Evolutionary conservation across 2,888 invertebrate genomes (phyloP).

Genomic region (Rhaphigaster nebulosa): DNA sequence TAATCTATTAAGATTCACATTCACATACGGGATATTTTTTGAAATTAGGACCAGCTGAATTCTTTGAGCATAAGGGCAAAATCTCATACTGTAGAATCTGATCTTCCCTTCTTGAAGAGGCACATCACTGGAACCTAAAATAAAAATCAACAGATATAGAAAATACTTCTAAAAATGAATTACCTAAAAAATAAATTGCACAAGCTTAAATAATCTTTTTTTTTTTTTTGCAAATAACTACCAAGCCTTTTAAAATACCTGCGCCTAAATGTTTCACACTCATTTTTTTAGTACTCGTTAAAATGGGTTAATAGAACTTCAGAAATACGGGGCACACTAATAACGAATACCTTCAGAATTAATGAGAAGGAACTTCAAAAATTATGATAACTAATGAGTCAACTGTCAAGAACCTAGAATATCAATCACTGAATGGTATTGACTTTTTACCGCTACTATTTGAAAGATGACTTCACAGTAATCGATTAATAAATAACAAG

Average conservation of each 20-base stretch:
- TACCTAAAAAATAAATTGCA: background rate
- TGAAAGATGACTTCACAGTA: background rate
- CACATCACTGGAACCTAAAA: conserved; percentile 78
- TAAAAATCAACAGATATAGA: background rate
- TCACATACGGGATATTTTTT: conserved; percentile 78
- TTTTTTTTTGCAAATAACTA: background rate
- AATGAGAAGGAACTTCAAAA: background rate
- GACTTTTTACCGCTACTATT: background rate
- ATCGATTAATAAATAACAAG: background rate
- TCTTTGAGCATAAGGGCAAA: conserved; percentile 87
- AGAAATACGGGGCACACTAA: background rate
- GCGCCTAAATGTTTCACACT: conserved; percentile 50
- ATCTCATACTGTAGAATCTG: conserved; percentile 85
- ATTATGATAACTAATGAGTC: background rate
- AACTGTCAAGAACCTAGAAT: background rate
- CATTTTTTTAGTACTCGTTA: background rate
- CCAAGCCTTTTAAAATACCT: conserved; percentile 14
- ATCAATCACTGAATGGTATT: background rate
- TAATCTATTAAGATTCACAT: background rate
- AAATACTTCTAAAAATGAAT: background rate
- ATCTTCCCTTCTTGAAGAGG: conserved; percentile 75
- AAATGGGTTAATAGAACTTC: background rate
- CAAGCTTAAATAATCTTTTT: background rate
- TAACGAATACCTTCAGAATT: background rate
- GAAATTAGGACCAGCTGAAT: conserved; percentile 82